Conservation (phyloP, 2,797 vertebrate genomes). For the Sebastiscus albofasciatus region DNA sequence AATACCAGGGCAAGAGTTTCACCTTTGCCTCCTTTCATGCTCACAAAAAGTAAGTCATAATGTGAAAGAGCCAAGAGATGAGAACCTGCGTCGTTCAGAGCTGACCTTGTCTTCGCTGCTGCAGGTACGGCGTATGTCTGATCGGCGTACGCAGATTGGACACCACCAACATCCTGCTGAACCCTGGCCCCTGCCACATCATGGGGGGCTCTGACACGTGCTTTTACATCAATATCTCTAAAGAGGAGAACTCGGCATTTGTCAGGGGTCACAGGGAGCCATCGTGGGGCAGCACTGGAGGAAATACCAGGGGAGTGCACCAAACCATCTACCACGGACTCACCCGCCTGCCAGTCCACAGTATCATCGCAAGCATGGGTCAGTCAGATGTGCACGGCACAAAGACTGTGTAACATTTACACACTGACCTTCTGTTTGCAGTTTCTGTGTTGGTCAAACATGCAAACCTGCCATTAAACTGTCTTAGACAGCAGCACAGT, state of each 20-base stretch:
- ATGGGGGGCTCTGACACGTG: constrained; percentile 87
- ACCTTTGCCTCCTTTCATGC: constrained; percentile 90
- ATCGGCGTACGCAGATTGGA: constrained; percentile 86
- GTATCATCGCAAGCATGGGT: constrained; percentile 92
- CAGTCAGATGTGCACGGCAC: constrained; percentile 47
- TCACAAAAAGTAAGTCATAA: constrained; percentile 86
- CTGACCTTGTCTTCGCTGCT: constrained; percentile 8
- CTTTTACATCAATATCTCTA: constrained; percentile 90
- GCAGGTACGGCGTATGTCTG: constrained; percentile 87
- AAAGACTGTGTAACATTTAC: constrained; percentile 39
- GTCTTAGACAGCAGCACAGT: background rate
- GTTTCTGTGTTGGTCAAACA: constrained; percentile 28
- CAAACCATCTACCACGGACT: constrained; percentile 86
- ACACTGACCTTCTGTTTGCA: constrained; percentile 43
- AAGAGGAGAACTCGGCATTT: constrained; percentile 90
- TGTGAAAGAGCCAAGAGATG: background rate
- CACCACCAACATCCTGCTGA: constrained; percentile 86
- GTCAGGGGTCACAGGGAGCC: constrained; percentile 84
- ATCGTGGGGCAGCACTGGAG: constrained; percentile 74
- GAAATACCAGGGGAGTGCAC: constrained; percentile 73
- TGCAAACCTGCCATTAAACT: constrained; percentile 12
- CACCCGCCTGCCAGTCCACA: constrained; percentile 88
- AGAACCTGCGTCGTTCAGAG: background rate
- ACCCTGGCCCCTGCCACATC: constrained; percentile 88
- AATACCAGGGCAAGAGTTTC: constrained; percentile 90